Conservation (phyloP, 2,113 vertebrate species). For the Ifrita kowaldi region DNA sequence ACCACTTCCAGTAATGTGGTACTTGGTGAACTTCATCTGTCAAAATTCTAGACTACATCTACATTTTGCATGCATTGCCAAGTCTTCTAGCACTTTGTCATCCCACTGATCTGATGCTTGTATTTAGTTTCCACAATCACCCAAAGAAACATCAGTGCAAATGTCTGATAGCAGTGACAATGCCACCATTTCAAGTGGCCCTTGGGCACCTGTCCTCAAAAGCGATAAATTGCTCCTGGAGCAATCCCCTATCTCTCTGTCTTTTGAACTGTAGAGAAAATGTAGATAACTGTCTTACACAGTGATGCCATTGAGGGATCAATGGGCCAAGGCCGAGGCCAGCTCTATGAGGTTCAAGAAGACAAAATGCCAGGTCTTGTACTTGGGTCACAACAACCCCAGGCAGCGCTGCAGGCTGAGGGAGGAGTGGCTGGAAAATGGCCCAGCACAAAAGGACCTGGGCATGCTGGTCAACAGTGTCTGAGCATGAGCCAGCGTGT, state of each 20-base stretch:
- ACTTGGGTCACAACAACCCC: neutral
- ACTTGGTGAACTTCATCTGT: neutral
- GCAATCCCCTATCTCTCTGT: accelerated
- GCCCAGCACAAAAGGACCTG: neutral
- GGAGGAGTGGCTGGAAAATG: neutral
- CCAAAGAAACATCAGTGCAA: neutral
- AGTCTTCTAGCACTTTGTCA: neutral
- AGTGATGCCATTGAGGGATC: neutral
- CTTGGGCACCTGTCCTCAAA: neutral
- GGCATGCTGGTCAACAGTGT: accelerated
- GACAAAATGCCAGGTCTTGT: neutral
- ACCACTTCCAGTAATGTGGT: neutral
- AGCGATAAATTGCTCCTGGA: neutral
- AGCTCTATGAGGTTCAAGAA: neutral
- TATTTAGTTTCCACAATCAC: neutral
- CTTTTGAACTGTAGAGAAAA: neutral
- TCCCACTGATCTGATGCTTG: neutral
- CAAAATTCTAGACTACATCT: neutral
- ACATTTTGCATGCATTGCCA: accelerated
- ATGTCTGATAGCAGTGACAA: neutral
- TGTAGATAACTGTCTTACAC: neutral
- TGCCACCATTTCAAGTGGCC: neutral
- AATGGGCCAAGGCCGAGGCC: neutral
- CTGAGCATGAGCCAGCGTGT: accelerated
- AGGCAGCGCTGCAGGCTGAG: neutral